Conservation (phyloP, 1,140 invertebrate species). For the Drosophila pseudoobscura region DNA sequence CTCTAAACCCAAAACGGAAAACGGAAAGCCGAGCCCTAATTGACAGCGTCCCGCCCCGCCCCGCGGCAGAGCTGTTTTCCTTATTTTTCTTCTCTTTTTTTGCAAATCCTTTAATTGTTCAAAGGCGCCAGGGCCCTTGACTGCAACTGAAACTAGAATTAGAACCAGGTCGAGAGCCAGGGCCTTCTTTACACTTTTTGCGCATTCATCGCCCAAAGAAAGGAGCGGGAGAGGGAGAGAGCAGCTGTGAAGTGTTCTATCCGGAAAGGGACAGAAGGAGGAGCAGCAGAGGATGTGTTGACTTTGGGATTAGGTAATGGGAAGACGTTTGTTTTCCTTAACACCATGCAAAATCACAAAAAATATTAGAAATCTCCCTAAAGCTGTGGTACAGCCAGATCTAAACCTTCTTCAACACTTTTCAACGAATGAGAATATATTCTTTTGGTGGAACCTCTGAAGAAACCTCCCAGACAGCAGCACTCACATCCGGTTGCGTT, state of each 20-base stretch:
- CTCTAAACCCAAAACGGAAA: conserved; percentile 22
- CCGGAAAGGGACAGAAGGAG: background rate
- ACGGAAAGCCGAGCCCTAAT: conserved; percentile 45
- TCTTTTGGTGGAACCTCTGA: too few relatives aligned
- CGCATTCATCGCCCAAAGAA: conserved; percentile 25
- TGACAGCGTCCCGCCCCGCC: conserved; percentile 50
- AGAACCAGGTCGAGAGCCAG: conserved; percentile 23
- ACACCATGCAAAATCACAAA: too few relatives aligned
- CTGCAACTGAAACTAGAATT: conserved; percentile 41
- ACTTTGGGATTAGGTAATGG: too few relatives aligned
- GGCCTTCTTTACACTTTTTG: conserved; percentile 25
- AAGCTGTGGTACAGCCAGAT: too few relatives aligned
- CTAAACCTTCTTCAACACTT: too few relatives aligned
- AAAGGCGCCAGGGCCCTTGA: conserved; percentile 51
- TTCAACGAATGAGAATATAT: too few relatives aligned
- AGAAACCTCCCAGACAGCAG: background rate
- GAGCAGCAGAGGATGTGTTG: too few relatives aligned
- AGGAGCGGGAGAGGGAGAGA: background rate
- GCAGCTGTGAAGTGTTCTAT: conserved; percentile 33
- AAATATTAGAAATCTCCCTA: too few relatives aligned
- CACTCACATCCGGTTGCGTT: conserved; percentile 57
- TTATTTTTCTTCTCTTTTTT: conserved; percentile 19
- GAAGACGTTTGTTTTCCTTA: too few relatives aligned
- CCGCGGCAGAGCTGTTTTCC: background rate
- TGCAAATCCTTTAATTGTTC: conserved; percentile 73